Evolutionary conservation across 2,797 vertebrate species (phyloP), one percentile per base, ranked within the genome.

Genomic region (Acipenser oxyrinchus): DNA sequence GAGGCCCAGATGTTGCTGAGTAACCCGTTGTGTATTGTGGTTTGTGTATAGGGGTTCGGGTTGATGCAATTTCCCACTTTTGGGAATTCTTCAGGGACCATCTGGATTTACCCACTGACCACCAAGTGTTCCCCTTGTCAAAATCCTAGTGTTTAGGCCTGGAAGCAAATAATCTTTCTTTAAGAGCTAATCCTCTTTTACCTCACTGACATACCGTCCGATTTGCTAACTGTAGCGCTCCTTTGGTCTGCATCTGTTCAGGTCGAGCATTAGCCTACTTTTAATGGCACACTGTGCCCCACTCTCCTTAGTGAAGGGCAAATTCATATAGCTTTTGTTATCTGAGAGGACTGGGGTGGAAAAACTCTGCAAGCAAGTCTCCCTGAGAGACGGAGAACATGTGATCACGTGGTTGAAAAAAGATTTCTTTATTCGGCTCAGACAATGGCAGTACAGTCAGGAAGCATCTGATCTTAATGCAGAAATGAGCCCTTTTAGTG

Each of bases 211-310:
- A 70, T 68, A 58, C 71, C 62, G 53, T 68, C 67, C 4, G 18
- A 37, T 62, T 62, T 62, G 60, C 72, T 64, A 60, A 52, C 48
- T 12, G 52, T 49, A 55, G 58, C 10, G n/a, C 4, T 15, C 63
- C 68, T 66, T 76, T 69, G 68, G 63, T 64, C 62, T 7, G 13
- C 77, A 55, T 72, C 69, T 73, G 55, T 68, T 69, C 57, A 69
- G 82, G 80, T 84, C 78, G 79, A 75, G 70, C 83, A 78, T 86
- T 89, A 85, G 74, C 84, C 83, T 79, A 83, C 74, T 84, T 37
- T 85, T 74, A 65, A 69, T 76, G 69, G 53, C 60, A 55, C 53
- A 18, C 60, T 18, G 18, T 18, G 18, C 60, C 60, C 60, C 18
- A 37, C 60, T 62, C 18, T 62, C 60, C 37, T 62, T 37, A 62